Evolutionary conservation across 2,113 vertebrate genomes (phyloP).

Genomic region (Dascyllus trimaculatus): DNA sequence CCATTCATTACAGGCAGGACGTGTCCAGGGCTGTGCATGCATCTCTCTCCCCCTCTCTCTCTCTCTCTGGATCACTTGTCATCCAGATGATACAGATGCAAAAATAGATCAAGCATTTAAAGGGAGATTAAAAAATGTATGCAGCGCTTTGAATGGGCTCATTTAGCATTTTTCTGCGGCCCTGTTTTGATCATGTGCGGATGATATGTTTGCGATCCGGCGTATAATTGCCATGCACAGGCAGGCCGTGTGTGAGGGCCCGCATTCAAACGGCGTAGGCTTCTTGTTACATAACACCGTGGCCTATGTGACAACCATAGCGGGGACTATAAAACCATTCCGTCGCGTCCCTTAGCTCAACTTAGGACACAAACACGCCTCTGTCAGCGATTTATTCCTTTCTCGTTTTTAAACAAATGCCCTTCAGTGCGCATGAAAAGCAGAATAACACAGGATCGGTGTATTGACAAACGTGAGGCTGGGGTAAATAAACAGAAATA

Average conservation of each 20-base stretch:
- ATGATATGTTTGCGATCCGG: constrained; percentile 47
- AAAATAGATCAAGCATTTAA: constrained; percentile 13
- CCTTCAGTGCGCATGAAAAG: constrained; percentile 42
- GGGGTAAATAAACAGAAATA: constrained; percentile 59
- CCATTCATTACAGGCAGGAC: constrained; percentile 48
- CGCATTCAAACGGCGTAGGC: constrained; percentile 81
- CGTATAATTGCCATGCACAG: constrained; percentile 51
- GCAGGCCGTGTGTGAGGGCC: constrained; percentile 66
- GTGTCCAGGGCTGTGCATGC: constrained; percentile 32
- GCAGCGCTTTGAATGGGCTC: not conserved
- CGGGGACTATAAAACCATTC: constrained; percentile 67
- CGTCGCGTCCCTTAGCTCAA: constrained; percentile 60
- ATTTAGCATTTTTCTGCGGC: not conserved
- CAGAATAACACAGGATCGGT: constrained; percentile 5
- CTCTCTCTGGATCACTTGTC: constrained; percentile 2
- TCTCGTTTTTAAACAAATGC: constrained; percentile 5
- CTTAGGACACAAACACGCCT: constrained; percentile 48
- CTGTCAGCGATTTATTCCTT: constrained; percentile 20
- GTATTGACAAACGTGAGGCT: constrained; percentile 28
- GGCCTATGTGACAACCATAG: constrained; percentile 80
- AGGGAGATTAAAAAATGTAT: not conserved
- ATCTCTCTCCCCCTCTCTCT: not conserved
- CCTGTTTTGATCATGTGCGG: constrained; percentile 21
- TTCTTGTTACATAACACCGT: constrained; percentile 84
- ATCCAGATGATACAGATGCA: constrained; percentile 48